Conservation (phyloP, 2,888 invertebrate genomes). For the Microchrysa polita region DNA sequence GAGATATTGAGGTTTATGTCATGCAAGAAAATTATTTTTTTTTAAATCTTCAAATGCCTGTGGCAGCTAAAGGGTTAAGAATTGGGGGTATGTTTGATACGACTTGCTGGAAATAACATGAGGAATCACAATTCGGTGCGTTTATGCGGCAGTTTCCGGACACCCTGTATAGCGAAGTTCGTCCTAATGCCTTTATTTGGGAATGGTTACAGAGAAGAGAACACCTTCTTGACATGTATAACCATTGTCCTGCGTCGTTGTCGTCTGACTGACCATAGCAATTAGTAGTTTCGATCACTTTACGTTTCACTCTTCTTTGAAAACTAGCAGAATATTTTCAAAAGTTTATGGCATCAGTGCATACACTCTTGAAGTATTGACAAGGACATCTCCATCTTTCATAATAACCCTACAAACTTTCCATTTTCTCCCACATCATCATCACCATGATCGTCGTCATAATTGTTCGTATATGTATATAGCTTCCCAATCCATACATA, state of each 20-base stretch:
- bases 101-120: too few relatives aligned
- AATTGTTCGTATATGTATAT: constrained; percentile 16
- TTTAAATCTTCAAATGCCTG: too few relatives aligned
- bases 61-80: too few relatives aligned
- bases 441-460: constrained; percentile 9
- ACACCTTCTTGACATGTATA: neutral
- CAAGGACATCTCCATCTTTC: constrained; percentile 18
- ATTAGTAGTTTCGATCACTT: constrained; percentile 1
- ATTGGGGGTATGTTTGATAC: too few relatives aligned
- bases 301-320: neutral
- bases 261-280: too few relatives aligned
- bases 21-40: too few relatives aligned
- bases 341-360: neutral
- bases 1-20: too few relatives aligned
- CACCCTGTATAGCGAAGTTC: too few relatives aligned
- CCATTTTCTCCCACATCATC: constrained; percentile 22
- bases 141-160: too few relatives aligned
- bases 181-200: neutral
- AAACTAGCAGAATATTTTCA: neutral
- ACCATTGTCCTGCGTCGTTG: too few relatives aligned
- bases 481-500: neutral
- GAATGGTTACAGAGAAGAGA: neutral
- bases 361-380: neutral
- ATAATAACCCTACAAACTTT: constrained; percentile 1
- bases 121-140: too few relatives aligned